Evolutionary conservation across 2,113 vertebrate species (phyloP), one percentile per base, ranked within the genome.

Genomic region (Caranx ignobilis): DNA sequence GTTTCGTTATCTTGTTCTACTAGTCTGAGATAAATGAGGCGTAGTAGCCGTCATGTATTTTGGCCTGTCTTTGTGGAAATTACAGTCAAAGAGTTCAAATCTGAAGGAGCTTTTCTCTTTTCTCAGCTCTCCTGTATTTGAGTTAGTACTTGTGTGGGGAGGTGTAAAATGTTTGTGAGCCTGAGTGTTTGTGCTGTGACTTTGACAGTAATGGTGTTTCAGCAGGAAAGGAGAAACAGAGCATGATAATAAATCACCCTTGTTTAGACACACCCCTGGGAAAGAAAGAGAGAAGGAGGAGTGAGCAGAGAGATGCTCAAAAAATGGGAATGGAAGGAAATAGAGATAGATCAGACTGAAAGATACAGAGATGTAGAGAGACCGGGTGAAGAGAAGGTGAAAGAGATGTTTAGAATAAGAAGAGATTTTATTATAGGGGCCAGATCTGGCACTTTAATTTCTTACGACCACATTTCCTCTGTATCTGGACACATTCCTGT

Each of bases 211-310:
- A 89, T 83, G 80, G 71, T 67, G 67, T 78, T 86, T 90, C 85
- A 84, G 83, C 82, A 81, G 70, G 69, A 86, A 84, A 83, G 82
- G 74, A 87, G 84, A 88, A 87, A 85, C 64, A 41, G 73, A 85
- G 75, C 71, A 16, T 1, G 2, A 79, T 80, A 81, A 92, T 92
- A 90, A 93, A 92, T 92, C 88, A 91, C 71, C 75, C 62, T 71
- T 10, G 60, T 87, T 82, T 87, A 85, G 57, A 83, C 62, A 72
- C 76, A 86, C 79, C 75, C 79, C 65, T 37, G 75, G 71, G 81
- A 77, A 67, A 77, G 31, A 34, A 19, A 37, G 37, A 56, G 37
- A 63, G 57, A 45, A 18, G 54, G 26, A 65, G 64, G 79, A 48
- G 70, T 45, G 62, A 70, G 43, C 12, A 16, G 45, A 71, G 81